phyloP scores from a whole-genome alignment of 2,113 vertebrate genomes.

The Uria aalge region DNA sequence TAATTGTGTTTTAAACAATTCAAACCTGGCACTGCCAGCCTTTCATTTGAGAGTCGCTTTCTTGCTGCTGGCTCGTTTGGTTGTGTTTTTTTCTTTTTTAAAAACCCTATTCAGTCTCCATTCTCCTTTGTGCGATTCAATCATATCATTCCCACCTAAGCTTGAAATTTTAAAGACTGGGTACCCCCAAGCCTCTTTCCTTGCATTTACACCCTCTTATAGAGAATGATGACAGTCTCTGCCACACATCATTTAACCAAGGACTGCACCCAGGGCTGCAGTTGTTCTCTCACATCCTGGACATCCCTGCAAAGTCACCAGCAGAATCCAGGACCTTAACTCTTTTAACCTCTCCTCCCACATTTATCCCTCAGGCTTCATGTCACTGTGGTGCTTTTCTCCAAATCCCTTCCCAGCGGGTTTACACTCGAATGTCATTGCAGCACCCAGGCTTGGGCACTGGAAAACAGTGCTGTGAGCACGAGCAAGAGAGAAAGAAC shows the following conservation, averaged over 20 bases:
- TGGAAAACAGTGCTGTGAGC: not conserved
- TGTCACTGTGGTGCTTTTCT: not conserved
- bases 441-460: not conserved
- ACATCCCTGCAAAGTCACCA: not conserved
- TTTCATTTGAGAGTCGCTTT: not conserved
- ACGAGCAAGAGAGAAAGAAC: not conserved
- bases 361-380: not conserved
- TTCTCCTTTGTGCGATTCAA: not conserved
- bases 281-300: not conserved
- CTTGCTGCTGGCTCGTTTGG: not conserved
- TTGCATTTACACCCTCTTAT: not conserved
- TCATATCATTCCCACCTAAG: not conserved
- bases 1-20: not conserved
- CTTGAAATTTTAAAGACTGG: not conserved
- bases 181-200: not conserved
- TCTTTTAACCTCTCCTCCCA: not conserved
- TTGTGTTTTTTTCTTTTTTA: not conserved
- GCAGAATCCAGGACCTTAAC: not conserved
- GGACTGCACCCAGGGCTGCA: not conserved
- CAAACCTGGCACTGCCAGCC: slow-evolving; percentile 12
- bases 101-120: not conserved
- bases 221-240: not conserved
- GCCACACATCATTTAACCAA: not conserved
- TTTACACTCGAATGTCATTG: not conserved
- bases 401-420: not conserved